Percentiles rank a stretch among this genome's conserved stretches.
Evolutionary conservation across 2,888 invertebrate species (phyloP).

Genomic region (Julus scanicus): DNA sequence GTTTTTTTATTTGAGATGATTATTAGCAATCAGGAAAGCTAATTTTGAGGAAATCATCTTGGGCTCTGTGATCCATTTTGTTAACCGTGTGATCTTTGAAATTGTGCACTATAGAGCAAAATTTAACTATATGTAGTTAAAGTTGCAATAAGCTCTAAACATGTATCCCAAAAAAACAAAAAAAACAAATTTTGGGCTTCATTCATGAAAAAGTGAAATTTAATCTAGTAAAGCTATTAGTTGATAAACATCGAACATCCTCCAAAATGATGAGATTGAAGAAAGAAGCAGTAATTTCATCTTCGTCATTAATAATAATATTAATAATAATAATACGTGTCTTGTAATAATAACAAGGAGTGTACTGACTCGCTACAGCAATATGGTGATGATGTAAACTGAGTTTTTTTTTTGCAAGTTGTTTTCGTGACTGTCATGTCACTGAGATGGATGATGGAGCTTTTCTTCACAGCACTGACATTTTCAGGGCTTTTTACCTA

Average conservation of each 20-base stretch:
- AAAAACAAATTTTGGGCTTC: neutral
- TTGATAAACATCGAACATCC: slow-evolving; percentile 1
- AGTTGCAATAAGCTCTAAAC: neutral
- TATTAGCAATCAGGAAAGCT: neutral
- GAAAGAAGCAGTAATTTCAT: slow-evolving; percentile 26
- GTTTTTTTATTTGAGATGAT: neutral
- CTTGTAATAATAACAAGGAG: neutral
- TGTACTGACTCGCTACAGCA: neutral
- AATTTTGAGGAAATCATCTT: slow-evolving; percentile 6
- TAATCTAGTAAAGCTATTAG: neutral
- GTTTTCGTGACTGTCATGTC: neutral
- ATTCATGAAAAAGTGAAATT: neutral
- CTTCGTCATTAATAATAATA: neutral
- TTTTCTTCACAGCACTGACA: neutral
- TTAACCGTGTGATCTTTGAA: neutral
- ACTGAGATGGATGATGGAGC: neutral
- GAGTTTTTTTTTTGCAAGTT: neutral
- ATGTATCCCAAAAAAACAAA: too few relatives aligned
- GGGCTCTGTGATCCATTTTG: neutral
- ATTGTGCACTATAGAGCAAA: too few relatives aligned
- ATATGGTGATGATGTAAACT: too few relatives aligned
- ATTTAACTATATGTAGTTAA: neutral
- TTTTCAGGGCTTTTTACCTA: neutral
- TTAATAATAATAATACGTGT: neutral
- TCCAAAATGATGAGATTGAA: neutral